phyloP scores from a whole-genome alignment of 2,888 invertebrate species.

The Orchestes rusci region DNA sequence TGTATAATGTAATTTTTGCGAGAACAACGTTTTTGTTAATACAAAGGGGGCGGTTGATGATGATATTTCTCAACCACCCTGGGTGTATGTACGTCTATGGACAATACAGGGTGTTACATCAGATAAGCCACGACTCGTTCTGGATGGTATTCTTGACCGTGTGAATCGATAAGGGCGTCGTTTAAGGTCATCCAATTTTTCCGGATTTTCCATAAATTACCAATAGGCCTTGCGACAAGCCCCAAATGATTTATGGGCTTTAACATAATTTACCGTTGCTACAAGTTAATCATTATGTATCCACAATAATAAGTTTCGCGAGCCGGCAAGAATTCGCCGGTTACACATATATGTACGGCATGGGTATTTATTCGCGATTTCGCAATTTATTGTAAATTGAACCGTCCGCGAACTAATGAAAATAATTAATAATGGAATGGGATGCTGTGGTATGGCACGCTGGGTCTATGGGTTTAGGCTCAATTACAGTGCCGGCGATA shows the following conservation, averaged over 20 bases:
- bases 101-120: constrained; percentile 37
- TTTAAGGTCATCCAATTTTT: neutral
- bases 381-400: constrained; percentile 28
- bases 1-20: no score
- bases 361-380: constrained; percentile 25
- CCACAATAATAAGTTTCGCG: constrained; percentile 23
- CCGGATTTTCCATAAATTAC: no score
- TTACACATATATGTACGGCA: constrained; percentile 11
- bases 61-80: constrained; percentile 8
- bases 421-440: constrained; percentile 26
- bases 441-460: constrained; percentile 4
- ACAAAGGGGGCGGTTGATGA: neutral
- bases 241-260: constrained; percentile 17
- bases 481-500: no score
- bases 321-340: constrained; percentile 16
- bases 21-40: no score
- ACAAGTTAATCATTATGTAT: constrained; percentile 24
- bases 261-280: constrained; percentile 21
- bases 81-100: constrained; percentile 2
- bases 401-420: constrained; percentile 26
- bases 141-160: constrained; percentile 43
- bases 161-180: constrained; percentile 40
- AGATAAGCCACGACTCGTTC: constrained; percentile 40
- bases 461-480: no score
- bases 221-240: no score